These are phyloP conservation scores for Dinocampus coccinellae DNA, from an alignment of 2,888 invertebrate species.

Conservation along the genomic window DNA sequence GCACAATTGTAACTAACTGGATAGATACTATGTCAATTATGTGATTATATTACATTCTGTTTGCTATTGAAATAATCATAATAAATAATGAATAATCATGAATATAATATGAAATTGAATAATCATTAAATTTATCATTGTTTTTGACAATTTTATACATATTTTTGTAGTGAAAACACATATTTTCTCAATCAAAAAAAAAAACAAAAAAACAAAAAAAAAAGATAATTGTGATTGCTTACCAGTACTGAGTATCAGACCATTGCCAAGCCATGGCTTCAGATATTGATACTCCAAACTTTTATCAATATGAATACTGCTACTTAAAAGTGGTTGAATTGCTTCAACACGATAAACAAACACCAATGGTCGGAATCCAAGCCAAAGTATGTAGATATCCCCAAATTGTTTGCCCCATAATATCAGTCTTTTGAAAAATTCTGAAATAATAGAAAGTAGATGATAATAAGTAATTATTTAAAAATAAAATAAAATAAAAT, in stretches of 20 bases:
- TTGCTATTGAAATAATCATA: no score
- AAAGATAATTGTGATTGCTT: conserved; percentile 31
- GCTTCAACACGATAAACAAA: conserved; percentile 62
- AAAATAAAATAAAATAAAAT: no score
- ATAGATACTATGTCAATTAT: neutral
- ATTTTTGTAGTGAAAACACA: no score
- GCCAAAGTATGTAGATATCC: conserved; percentile 64
- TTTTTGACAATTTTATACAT: neutral
- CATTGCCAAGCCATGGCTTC: conserved; percentile 64
- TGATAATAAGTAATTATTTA: neutral
- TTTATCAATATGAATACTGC: conserved; percentile 64
- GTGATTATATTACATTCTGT: no score
- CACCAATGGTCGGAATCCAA: conserved; percentile 64
- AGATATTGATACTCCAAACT: conserved; percentile 65
- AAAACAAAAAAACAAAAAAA: neutral
- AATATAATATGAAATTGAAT: neutral
- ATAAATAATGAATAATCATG: neutral
- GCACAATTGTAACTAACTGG: neutral
- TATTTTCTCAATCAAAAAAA: no score
- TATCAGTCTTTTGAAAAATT: conserved; percentile 61
- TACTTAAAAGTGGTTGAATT: conserved; percentile 64
- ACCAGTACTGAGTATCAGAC: conserved; percentile 65
- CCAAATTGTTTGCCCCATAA: conserved; percentile 61
- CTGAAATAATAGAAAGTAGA: conserved; percentile 49
- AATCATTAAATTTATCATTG: no score